Evolutionary conservation across 2,888 invertebrate species (phyloP).

Genomic region (Pseudeuparius sepicola): DNA sequence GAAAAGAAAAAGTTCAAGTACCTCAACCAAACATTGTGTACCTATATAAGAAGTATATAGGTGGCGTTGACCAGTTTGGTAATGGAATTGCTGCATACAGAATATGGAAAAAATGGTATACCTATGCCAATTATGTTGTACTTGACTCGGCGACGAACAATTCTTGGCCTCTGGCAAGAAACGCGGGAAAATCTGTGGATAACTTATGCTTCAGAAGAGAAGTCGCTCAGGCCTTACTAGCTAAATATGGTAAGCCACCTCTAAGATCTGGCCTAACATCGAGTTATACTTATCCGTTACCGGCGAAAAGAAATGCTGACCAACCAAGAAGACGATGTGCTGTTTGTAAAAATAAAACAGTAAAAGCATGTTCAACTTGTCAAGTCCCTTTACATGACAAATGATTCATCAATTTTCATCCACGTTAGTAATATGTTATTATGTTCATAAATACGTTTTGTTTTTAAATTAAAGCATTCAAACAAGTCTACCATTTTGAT

Average conservation of each 20-base stretch:
- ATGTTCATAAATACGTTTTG: not conserved
- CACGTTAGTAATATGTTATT: not conserved
- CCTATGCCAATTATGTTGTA: slow-evolving; percentile 26
- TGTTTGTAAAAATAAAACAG: not conserved
- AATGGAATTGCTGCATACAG: slow-evolving; percentile 9
- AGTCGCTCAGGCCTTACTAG: slow-evolving; percentile 1
- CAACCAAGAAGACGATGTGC: slow-evolving; percentile 1
- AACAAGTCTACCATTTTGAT: slow-evolving; percentile 1
- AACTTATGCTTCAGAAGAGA: not conserved
- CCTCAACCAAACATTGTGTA: slow-evolving; percentile 7
- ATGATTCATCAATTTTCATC: slow-evolving; percentile 2
- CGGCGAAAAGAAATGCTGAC: slow-evolving; percentile 1
- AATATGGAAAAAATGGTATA: slow-evolving; percentile 13
- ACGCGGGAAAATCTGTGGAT: slow-evolving; percentile 1
- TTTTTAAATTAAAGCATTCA: not conserved
- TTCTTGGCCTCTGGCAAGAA: slow-evolving; percentile 2
- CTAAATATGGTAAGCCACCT: slow-evolving; percentile 1
- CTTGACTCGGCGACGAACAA: slow-evolving; percentile 42
- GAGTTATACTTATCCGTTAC: not conserved
- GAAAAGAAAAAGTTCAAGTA: too few species aligned
- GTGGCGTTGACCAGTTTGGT: slow-evolving; percentile 12
- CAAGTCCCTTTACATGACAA: slow-evolving; percentile 1
- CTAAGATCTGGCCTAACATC: not conserved
- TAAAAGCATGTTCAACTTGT: slow-evolving; percentile 1
- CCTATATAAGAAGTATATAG: slow-evolving; percentile 10